phyloP scores from a whole-genome alignment of 2,113 vertebrate species.

The Paramormyrops kingsleyae region DNA sequence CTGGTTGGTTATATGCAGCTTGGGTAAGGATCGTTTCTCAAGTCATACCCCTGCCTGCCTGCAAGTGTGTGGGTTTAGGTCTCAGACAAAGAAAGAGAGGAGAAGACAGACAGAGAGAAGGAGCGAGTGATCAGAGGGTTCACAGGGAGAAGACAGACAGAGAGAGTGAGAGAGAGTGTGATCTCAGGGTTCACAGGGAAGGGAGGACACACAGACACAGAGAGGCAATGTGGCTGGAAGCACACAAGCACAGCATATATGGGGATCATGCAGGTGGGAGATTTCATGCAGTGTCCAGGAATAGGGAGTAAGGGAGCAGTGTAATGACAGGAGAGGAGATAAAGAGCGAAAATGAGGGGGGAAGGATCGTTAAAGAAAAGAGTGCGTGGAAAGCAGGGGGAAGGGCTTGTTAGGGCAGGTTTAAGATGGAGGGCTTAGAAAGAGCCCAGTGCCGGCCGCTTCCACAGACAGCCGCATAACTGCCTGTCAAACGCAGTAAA shows the following conservation, averaged over 20 bases:
- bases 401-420: background rate
- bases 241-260: background rate
- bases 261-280: background rate
- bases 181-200: background rate
- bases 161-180: background rate
- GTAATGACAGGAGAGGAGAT: background rate
- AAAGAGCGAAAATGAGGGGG: background rate
- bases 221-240: background rate
- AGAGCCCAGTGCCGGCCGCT: background rate
- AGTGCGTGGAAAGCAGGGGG: background rate
- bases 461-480: constrained; percentile 36
- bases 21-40: constrained; percentile 47
- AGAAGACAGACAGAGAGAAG: constrained; percentile 18
- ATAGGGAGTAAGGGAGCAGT: background rate
- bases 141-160: constrained; percentile 27
- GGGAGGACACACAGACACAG: background rate
- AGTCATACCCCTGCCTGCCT: constrained; percentile 48
- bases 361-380: background rate
- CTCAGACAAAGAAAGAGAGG: constrained; percentile 30
- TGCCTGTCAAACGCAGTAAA: constrained; percentile 68
- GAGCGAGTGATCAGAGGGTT: constrained; percentile 18
- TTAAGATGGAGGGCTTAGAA: background rate
- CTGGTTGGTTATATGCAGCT: constrained; percentile 21
- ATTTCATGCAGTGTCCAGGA: background rate
- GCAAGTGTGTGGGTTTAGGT: constrained; percentile 34